These are phyloP conservation scores for Holotrichia oblita DNA, from an alignment of 1,140 invertebrate genomes.

Conservation along the genomic window DNA sequence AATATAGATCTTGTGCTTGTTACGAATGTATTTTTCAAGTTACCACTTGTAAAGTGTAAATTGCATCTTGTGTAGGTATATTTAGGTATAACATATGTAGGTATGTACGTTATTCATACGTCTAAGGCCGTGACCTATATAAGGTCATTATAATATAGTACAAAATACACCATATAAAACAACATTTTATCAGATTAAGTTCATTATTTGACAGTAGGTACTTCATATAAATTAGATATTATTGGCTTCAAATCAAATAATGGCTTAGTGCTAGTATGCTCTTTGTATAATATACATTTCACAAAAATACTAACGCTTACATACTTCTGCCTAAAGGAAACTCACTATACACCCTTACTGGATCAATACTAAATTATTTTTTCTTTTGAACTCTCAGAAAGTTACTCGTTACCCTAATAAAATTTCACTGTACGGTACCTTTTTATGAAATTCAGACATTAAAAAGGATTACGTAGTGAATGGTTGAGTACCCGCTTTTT, in stretches of 20 bases:
- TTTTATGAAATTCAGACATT: not conserved
- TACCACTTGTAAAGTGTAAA: not conserved
- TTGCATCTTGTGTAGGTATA: not conserved
- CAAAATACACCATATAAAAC: no score
- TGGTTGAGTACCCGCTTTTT: not conserved
- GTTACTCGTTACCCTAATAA: not conserved
- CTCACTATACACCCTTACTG: not conserved
- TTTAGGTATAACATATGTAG: not conserved
- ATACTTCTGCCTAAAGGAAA: no score
- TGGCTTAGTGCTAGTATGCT: no score
- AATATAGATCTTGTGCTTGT: slow-evolving; percentile 2
- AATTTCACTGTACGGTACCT: not conserved
- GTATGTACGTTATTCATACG: no score
- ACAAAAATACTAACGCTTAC: no score
- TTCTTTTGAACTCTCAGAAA: not conserved
- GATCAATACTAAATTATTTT: not conserved
- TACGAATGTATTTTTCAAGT: not conserved
- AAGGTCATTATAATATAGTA: no score
- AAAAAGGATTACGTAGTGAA: not conserved
- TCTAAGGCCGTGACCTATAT: no score
- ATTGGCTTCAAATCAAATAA: no score
- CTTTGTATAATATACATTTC: no score
- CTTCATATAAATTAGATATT: no score
- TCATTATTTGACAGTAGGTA: no score
- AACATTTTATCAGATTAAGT: no score